These are phyloP conservation scores for Xanthorhoe spadicearia DNA, from an alignment of 2,888 invertebrate genomes.

Conservation along the genomic window DNA sequence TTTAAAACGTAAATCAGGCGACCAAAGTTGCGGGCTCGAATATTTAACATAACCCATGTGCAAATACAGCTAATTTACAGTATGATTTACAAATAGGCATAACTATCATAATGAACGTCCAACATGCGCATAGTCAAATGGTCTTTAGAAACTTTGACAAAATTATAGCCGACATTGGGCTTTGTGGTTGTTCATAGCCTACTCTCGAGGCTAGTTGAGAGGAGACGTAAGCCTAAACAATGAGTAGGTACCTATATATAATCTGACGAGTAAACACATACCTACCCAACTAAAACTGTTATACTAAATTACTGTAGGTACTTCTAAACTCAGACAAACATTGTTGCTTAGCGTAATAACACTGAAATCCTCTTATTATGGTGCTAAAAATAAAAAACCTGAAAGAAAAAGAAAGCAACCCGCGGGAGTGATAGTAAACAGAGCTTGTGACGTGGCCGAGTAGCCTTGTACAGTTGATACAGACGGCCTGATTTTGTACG, in stretches of 20 bases:
- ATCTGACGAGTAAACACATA: constrained; percentile 27
- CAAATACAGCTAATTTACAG: too few relatives aligned
- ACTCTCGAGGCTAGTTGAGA: constrained; percentile 27
- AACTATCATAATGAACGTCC: constrained; percentile 17
- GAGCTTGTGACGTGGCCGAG: constrained; percentile 59
- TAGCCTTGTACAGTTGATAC: constrained; percentile 15
- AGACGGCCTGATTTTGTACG: constrained; percentile 40
- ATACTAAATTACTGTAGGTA: constrained; percentile 25
- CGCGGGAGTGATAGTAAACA: constrained; percentile 69
- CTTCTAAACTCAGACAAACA: constrained; percentile 25
- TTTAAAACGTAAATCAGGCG: too few relatives aligned
- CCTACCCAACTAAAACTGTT: constrained; percentile 20
- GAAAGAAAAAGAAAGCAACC: constrained; percentile 63
- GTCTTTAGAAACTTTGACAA: constrained; percentile 28
- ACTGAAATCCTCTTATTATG: constrained; percentile 56
- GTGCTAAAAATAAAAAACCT: constrained; percentile 58
- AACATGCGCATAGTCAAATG: constrained; percentile 21
- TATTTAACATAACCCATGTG: too few relatives aligned
- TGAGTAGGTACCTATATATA: constrained; percentile 17
- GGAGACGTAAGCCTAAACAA: constrained; percentile 26
- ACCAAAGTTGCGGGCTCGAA: too few relatives aligned
- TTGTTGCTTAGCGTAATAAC: constrained; percentile 34
- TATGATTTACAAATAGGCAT: not conserved
- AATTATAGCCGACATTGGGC: constrained; percentile 32
- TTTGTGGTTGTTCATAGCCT: constrained; percentile 29